Percentiles rank a stretch among this genome's conserved stretches.
Conservation (phyloP, 2,797 vertebrate genomes). For the Chelon auratus region DNA sequence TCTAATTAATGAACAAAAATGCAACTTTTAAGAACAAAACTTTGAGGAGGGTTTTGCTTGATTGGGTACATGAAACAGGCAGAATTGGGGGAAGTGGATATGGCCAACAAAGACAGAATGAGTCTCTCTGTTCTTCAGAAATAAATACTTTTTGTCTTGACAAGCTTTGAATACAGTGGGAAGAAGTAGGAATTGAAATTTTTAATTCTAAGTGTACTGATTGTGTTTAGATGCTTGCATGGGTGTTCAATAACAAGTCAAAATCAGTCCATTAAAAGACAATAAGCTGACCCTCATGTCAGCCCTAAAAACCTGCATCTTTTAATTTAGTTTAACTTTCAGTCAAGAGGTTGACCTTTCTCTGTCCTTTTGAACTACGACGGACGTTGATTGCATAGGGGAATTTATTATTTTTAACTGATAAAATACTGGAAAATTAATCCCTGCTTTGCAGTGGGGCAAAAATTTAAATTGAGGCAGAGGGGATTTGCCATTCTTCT, state of each 20-base stretch:
- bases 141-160: constrained; percentile 38
- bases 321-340: constrained; percentile 30
- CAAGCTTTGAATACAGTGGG: constrained; percentile 34
- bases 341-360: constrained; percentile 37
- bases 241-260: background rate
- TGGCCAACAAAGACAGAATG: constrained; percentile 1
- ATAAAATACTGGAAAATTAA: constrained; percentile 63
- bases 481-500: constrained; percentile 68
- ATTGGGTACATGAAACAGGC: constrained; percentile 25
- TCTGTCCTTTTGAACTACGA: constrained; percentile 31
- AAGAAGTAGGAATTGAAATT: constrained; percentile 16
- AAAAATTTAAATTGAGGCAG: constrained; percentile 53
- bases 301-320: background rate
- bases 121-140: constrained; percentile 24
- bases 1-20: constrained; percentile 46
- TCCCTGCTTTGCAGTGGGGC: constrained; percentile 33
- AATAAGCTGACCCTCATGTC: background rate
- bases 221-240: constrained; percentile 19
- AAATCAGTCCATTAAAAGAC: background rate
- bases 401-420: constrained; percentile 59
- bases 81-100: constrained; percentile 16
- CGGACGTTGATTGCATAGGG: constrained; percentile 41
- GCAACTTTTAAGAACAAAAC: constrained; percentile 27
- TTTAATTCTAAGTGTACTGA: constrained; percentile 5
- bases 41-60: constrained; percentile 33